A percentile compares a stretch with the other conserved stretches of the same genome.
phyloP scores from a whole-genome alignment of 1,140 invertebrate genomes.

The Megathymus violae region DNA sequence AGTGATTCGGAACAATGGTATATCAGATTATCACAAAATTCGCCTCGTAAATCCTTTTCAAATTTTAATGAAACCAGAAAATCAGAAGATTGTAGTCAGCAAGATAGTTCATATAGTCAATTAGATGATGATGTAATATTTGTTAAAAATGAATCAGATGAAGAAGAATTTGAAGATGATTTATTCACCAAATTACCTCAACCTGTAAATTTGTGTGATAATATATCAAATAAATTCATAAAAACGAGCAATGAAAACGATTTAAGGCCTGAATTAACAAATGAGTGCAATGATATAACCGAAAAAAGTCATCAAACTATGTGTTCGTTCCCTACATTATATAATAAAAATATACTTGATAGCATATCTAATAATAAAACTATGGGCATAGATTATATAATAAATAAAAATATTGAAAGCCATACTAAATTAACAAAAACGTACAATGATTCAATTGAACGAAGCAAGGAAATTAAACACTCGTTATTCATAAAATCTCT shows the following conservation, averaged over 20 bases:
- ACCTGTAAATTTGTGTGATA: slow-evolving; percentile 1
- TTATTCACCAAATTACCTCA: slow-evolving; percentile 50
- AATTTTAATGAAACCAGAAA: slow-evolving; percentile 37
- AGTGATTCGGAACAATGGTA: slow-evolving; percentile 72
- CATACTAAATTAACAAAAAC: neutral
- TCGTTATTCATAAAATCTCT: neutral
- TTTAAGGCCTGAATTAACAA: neutral
- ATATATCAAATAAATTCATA: neutral
- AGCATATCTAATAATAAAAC: neutral
- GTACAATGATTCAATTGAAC: neutral
- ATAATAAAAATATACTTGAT: neutral
- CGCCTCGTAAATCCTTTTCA: slow-evolving; percentile 56
- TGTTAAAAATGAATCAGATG: slow-evolving; percentile 43
- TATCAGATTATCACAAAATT: slow-evolving; percentile 66
- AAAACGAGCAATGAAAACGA: no score
- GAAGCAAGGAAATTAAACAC: neutral
- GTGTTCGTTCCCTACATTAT: neutral
- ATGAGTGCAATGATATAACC: neutral
- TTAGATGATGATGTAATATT: slow-evolving; percentile 57
- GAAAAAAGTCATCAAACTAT: neutral
- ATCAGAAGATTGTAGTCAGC: slow-evolving; percentile 36
- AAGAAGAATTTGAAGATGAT: slow-evolving; percentile 55
- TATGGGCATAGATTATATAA: neutral
- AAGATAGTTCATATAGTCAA: slow-evolving; percentile 71
- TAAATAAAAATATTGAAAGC: neutral